Evolutionary conservation across 1,140 invertebrate species (phyloP), one percentile per base, ranked within the genome.

Genomic region (Pygmarrhopalites habei): DNA sequence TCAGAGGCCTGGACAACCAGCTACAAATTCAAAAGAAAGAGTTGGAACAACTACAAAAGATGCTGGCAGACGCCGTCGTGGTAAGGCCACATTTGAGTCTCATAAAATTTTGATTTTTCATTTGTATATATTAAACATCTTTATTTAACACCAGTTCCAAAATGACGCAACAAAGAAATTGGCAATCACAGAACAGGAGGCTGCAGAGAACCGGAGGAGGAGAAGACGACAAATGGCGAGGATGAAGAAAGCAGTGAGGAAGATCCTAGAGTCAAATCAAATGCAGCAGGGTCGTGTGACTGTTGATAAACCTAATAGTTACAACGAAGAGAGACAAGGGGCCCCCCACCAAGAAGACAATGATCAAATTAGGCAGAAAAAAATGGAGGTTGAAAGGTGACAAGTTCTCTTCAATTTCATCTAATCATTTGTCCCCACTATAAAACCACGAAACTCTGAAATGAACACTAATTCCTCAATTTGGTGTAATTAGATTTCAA

Each of bases 231-330:
- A 71, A 65, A 67, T 71, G 65, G 63, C 58, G 3, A 65, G 67
- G 30, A 71, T 71, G 65, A 71, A 71, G 49, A 65, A 57, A 49
- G 66, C 66, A 19, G 69, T 71, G n/a, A 46, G 62, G n/a, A 52
- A 60, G 29, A 62, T 70, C 7, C 32, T 70, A 35, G 65, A 70
- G 41, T 63, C 55, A 29, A 71, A 71, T 58, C 64, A 64, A 39
- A 15, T 49, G n/a, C n/a, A n/a, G n/a, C n/a, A n/a, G n/a, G n/a
- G n/a, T n/a, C n/a, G n/a, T n/a, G n/a, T n/a, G n/a, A n/a, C n/a
- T n/a, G n/a, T n/a, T n/a, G n/a, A n/a, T n/a, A n/a, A n/a, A n/a
- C n/a, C n/a, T n/a, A n/a, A n/a, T n/a, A n/a, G n/a, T n/a, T n/a
- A n/a, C n/a, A n/a, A n/a, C n/a, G n/a, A n/a, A n/a, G n/a, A n/a